Conservation (phyloP, 2,888 invertebrate genomes). For the Philhelius pedissequus region DNA sequence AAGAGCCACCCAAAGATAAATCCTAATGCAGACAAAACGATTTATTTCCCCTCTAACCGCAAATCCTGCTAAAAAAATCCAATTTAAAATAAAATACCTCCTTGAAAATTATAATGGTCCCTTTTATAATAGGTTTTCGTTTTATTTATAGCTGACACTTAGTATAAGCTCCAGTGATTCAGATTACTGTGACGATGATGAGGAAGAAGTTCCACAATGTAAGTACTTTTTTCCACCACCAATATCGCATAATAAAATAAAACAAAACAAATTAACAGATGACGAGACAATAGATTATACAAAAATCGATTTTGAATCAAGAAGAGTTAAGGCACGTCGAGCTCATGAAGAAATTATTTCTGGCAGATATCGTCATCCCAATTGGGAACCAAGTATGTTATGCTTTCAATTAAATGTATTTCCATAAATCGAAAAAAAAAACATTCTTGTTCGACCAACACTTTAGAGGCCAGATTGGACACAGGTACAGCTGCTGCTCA, state of each 20-base stretch:
- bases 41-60: background rate
- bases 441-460: background rate
- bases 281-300: slow-evolving; percentile 78
- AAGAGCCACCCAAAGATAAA: too few species aligned
- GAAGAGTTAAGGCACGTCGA: slow-evolving; percentile 78
- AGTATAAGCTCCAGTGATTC: slow-evolving; percentile 78
- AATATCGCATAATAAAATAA: background rate
- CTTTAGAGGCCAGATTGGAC: slow-evolving; percentile 70
- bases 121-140: background rate
- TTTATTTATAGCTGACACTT: slow-evolving; percentile 74
- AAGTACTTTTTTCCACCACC: slow-evolving; percentile 55
- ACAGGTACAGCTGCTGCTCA: slow-evolving; percentile 58
- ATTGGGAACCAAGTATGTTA: slow-evolving; percentile 76
- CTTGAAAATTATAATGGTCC: background rate
- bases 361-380: slow-evolving; percentile 78
- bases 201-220: slow-evolving; percentile 77
- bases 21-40: background rate
- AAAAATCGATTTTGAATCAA: slow-evolving; percentile 78
- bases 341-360: slow-evolving; percentile 79
- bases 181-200: slow-evolving; percentile 77
- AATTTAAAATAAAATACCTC: too few species aligned
- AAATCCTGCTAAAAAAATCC: background rate
- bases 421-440: background rate
- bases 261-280: slow-evolving; percentile 69
- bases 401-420: background rate